These are phyloP conservation scores for Drosophila melanogaster DNA, from an alignment of 1,140 invertebrate genomes.

Conservation along the genomic window Release_6_plus_ISO1_MT NT_033779.5:15288001-15288500, in stretches of 20 bases:
- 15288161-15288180: constrained; percentile 68
- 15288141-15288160: constrained; percentile 36
- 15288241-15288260: constrained; percentile 55
- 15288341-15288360: constrained; percentile 24
- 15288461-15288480: too few species aligned
- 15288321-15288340: constrained; percentile 21
- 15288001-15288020: constrained; percentile 15
- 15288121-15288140: constrained; percentile 26
- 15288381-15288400: neutral
- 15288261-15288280: constrained; percentile 70
- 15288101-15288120: constrained; percentile 22
- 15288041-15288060: constrained; percentile 73
- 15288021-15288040: constrained; percentile 79
- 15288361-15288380: neutral
- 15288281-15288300: constrained; percentile 49
- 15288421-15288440: too few species aligned
- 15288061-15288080: constrained; percentile 19
- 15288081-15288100: neutral
- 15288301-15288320: constrained; percentile 23
- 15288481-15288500: neutral
- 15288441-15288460: too few species aligned
- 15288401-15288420: neutral
- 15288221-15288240: constrained; percentile 57
- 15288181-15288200: constrained; percentile 42
- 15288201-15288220: constrained; percentile 37